phyloP scores from a whole-genome alignment of 1,140 invertebrate species.

The Drosophila oshimai region DNA sequence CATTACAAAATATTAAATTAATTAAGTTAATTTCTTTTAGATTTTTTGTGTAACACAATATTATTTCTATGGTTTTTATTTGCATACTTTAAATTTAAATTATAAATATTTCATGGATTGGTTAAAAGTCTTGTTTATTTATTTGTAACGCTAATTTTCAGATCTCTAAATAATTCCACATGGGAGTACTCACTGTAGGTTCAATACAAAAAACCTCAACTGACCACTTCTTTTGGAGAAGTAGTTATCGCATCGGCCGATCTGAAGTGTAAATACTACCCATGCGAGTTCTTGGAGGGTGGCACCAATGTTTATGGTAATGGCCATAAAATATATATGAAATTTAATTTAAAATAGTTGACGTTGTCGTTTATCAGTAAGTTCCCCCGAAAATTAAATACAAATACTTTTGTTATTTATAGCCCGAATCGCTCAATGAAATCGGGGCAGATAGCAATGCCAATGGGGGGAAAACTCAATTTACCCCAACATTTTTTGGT shows the following conservation, averaged over 20 bases:
- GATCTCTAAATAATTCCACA: no score
- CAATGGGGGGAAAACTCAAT: neutral
- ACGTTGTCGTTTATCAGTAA: constrained; percentile 42
- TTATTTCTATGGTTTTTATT: no score
- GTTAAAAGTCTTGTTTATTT: no score
- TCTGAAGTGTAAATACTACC: constrained; percentile 37
- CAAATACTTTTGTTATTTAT: constrained; percentile 38
- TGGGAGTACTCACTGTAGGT: neutral
- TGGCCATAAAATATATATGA: constrained; percentile 62
- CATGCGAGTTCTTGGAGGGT: neutral
- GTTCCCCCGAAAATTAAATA: constrained; percentile 26
- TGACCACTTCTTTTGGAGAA: neutral
- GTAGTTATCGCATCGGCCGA: constrained; percentile 14
- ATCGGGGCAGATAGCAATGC: constrained; percentile 18
- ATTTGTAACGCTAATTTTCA: no score
- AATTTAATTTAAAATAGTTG: constrained; percentile 63
- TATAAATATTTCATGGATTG: no score
- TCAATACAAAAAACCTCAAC: neutral
- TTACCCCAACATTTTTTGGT: neutral
- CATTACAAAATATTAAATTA: no score
- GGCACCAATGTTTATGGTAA: constrained; percentile 54
- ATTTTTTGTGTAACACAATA: no score
- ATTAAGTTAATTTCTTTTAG: no score
- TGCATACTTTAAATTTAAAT: no score
- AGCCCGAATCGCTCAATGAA: constrained; percentile 24